phyloP scores from a whole-genome alignment of 2,888 invertebrate species.

The Zaprionus lineosus region DNA sequence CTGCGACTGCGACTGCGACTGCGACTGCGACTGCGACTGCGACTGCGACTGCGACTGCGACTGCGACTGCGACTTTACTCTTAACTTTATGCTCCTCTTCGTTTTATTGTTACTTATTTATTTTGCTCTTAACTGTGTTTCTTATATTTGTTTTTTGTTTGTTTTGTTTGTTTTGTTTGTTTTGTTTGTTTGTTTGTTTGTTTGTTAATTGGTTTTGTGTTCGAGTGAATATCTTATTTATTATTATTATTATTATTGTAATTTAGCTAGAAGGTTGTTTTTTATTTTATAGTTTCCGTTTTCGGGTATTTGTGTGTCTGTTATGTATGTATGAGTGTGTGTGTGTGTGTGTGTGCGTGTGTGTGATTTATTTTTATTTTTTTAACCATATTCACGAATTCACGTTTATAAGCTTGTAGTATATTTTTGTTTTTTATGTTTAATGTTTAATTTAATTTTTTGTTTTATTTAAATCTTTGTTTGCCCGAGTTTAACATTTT shows the following conservation, averaged over 20 bases:
- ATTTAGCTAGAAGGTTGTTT: conserved; percentile 68
- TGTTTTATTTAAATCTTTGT: conserved; percentile 53
- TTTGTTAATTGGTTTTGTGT: conserved; percentile 26
- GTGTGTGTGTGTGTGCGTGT: conserved; percentile 18
- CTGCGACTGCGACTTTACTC: too few relatives aligned
- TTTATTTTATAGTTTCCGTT: conserved; percentile 23
- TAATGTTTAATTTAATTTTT: conserved; percentile 26
- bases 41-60: too few relatives aligned
- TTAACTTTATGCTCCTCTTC: too few relatives aligned
- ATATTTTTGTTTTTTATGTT: conserved; percentile 7
- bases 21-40: too few relatives aligned
- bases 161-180: conserved; percentile 14
- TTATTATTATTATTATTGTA: conserved; percentile 71
- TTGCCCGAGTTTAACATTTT: conserved; percentile 44
- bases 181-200: conserved; percentile 9
- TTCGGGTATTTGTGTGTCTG: conserved; percentile 15
- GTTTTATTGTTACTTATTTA: too few relatives aligned
- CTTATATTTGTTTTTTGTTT: conserved; percentile 7
- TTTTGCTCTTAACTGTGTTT: too few relatives aligned
- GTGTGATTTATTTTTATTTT: conserved; percentile 8
- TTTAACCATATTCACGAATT: too few relatives aligned
- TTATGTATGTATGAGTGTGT: conserved; percentile 8
- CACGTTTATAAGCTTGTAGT: conserved; percentile 43
- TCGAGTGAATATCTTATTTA: conserved; percentile 68
- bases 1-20: too few relatives aligned